A percentile compares a stretch with the other conserved stretches of the same genome.
These are phyloP conservation scores for Cantharis nigra DNA, from an alignment of 2,888 invertebrate species.

Conservation along the genomic window DNA sequence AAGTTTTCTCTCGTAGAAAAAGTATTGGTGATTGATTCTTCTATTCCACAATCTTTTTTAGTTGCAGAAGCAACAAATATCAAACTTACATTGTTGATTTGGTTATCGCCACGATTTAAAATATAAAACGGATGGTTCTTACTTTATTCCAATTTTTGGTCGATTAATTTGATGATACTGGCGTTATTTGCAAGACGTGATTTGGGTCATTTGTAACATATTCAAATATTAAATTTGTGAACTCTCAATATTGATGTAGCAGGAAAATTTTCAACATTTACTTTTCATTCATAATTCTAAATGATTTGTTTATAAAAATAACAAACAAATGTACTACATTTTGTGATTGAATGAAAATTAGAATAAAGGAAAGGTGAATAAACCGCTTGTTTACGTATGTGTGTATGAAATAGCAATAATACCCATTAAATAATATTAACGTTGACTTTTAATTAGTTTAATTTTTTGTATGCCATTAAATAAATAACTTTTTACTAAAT, in stretches of 20 bases:
- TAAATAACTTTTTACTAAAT: neutral
- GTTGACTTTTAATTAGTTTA: neutral
- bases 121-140: neutral
- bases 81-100: neutral
- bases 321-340: neutral
- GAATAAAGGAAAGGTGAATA: neutral
- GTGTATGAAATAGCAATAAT: neutral
- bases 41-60: neutral
- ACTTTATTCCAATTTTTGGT: neutral
- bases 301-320: neutral
- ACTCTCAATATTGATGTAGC: neutral
- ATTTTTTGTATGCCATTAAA: neutral
- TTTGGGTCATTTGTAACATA: neutral
- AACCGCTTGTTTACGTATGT: neutral
- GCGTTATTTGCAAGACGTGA: neutral
- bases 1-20: neutral
- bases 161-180: neutral
- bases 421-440: neutral
- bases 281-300: neutral
- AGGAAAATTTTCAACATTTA: neutral
- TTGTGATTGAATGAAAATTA: neutral
- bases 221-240: slow-evolving; percentile 1
- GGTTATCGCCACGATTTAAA: neutral
- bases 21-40: neutral
- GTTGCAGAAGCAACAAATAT: neutral